A percentile compares a stretch with the other conserved stretches of the same genome.
phyloP scores from a whole-genome alignment of 1,140 invertebrate genomes.

The Apis mellifera region DNA sequence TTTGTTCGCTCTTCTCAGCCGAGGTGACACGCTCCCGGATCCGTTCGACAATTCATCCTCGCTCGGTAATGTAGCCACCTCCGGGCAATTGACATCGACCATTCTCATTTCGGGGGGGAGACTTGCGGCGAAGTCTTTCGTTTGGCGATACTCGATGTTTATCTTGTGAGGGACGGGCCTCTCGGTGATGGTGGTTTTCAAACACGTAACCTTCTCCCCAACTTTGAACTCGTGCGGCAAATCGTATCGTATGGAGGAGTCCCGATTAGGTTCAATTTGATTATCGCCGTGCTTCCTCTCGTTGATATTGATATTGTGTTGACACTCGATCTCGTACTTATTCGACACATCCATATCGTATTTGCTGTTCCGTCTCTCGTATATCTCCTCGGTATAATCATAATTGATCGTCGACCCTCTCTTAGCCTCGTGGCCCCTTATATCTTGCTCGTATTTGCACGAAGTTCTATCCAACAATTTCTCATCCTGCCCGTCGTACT shows the following conservation, averaged over 20 bases:
- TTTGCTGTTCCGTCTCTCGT: slow-evolving; percentile 73
- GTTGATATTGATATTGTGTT: slow-evolving; percentile 26
- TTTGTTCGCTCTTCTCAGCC: slow-evolving; percentile 77
- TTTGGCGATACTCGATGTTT: slow-evolving; percentile 79
- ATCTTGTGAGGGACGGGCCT: slow-evolving; percentile 79
- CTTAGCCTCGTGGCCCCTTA: slow-evolving; percentile 41
- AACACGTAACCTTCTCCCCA: slow-evolving; percentile 81
- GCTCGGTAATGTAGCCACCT: slow-evolving; percentile 78
- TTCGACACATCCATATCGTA: slow-evolving; percentile 65
- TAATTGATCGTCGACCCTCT: slow-evolving; percentile 43
- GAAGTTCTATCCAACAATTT: slow-evolving; percentile 37
- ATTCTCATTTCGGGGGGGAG: slow-evolving; percentile 77
- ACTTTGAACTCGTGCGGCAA: slow-evolving; percentile 81
- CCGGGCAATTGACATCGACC: slow-evolving; percentile 82
- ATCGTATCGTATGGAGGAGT: slow-evolving; percentile 66
- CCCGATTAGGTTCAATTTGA: slow-evolving; percentile 61
- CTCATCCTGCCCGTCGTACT: slow-evolving; percentile 68
- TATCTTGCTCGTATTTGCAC: slow-evolving; percentile 58
- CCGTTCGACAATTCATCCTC: slow-evolving; percentile 84
- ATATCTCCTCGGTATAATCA: slow-evolving; percentile 67
- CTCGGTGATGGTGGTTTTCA: slow-evolving; percentile 78
- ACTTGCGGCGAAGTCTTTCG: slow-evolving; percentile 77
- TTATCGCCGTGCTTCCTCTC: slow-evolving; percentile 56
- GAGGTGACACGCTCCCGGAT: slow-evolving; percentile 82
- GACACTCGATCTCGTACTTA: slow-evolving; percentile 65